Base-by-base conservation (phyloP, 2,888 invertebrate genomes). In the Thera obeliscata region DNA sequence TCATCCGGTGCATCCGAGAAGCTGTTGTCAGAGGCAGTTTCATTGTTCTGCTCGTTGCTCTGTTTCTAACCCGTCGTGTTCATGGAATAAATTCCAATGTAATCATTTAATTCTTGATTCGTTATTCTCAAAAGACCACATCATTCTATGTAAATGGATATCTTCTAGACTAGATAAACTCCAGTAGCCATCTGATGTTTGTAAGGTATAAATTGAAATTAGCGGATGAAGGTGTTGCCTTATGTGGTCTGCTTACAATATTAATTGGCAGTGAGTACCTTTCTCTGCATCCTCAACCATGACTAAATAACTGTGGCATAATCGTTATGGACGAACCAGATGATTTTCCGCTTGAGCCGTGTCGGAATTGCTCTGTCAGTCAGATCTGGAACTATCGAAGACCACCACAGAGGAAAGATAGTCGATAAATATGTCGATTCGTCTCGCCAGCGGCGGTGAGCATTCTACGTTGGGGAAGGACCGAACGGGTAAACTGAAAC, bases 401-500 rank as follows among this genome's bases (percentile, higher is more conserved):
- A 66, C 60, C 65, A 59, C 59, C 69, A 35, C 50, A 41, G 33
- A 46, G 38, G 7, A 72, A 61, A 41, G 67, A 71, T 69, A 71
- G 69, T 67, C 70, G 62, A 65, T 54, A 46, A 61, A 72, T 76
- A 75, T 76, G 67, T 71, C 72, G 74, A 82, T 87, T 84, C 73
- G 77, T 69, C 71, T 71, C 75, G 81, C 82, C 64, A 60, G 74
- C 56, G 65, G 74, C 56, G 65, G 69, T 73, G 77, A 81, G 65
- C 74, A 83, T 75, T 76, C 75, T 74, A 79, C 80, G 83, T 89
- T 88, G 85, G 82, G 84, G 83, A 88, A 89, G 89, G 88, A 74
- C 84, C 70, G 62, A 65, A 68, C 49, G 58, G 49, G 54, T 59
- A 38, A 56, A 67, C 41, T 76, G 74, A 76, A 78, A 78, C 76